Evolutionary conservation across 1,140 invertebrate species (phyloP).

Genomic region (Pemphigus obesinymphae): DNA sequence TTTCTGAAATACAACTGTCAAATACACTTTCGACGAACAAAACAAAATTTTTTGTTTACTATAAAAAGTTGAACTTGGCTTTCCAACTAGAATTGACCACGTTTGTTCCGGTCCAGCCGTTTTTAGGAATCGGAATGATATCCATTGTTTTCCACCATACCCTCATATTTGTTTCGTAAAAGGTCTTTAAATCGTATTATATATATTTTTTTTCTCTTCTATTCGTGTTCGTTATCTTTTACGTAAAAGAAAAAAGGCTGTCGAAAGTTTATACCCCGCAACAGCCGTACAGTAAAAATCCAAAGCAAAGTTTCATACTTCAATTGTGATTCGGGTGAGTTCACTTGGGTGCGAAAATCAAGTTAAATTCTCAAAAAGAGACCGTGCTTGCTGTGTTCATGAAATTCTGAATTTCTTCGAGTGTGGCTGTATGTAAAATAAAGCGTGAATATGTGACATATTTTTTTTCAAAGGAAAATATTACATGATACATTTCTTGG

Average conservation of each 20-base stretch:
- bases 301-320: slow-evolving; percentile 21
- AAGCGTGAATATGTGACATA: no score
- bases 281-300: background rate
- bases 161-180: slow-evolving; percentile 6
- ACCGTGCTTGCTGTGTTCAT: background rate
- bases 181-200: slow-evolving; percentile 3
- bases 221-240: slow-evolving; percentile 2
- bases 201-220: background rate
- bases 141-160: slow-evolving; percentile 14
- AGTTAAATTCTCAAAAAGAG: background rate
- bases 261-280: background rate
- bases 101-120: background rate
- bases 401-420: background rate
- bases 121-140: slow-evolving; percentile 4
- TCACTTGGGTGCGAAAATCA: background rate
- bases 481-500: no score
- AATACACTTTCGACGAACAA: slow-evolving; percentile 11
- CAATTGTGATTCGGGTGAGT: slow-evolving; percentile 2
- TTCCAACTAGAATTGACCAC: slow-evolving; percentile 2
- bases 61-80: slow-evolving; percentile 7
- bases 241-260: slow-evolving; percentile 11
- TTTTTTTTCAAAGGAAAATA: no score
- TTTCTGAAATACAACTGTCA: background rate
- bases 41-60: slow-evolving; percentile 11
- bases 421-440: background rate